These are phyloP conservation scores for Crotalus viridis DNA, from an alignment of 2,113 vertebrate genomes.

Conservation along the genomic window DNA sequence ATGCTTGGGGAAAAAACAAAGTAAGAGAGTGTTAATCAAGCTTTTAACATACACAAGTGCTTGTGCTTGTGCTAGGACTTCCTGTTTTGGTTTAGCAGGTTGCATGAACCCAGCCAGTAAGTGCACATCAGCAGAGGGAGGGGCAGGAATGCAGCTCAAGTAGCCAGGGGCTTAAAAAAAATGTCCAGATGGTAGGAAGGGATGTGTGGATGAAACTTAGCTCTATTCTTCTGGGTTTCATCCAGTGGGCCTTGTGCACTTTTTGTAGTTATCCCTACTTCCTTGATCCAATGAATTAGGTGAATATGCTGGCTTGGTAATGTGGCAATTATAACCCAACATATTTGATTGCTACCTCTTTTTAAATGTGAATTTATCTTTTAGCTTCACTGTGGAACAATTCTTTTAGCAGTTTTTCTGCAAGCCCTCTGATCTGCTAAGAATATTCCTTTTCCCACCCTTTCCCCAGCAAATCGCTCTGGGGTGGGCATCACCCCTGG, in stretches of 20 bases:
- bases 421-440: background rate
- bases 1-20: background rate
- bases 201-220: background rate
- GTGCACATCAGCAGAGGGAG: background rate
- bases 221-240: no score
- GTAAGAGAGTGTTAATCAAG: background rate
- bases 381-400: background rate
- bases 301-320: background rate
- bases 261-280: background rate
- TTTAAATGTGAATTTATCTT: background rate
- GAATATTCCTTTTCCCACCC: background rate
- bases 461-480: background rate
- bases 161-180: background rate
- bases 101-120: background rate
- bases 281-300: background rate
- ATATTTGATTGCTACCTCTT: background rate
- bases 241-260: background rate
- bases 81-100: background rate
- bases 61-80: background rate
- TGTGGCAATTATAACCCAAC: background rate
- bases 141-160: background rate
- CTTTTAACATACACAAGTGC: background rate
- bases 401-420: background rate
- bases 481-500: background rate
- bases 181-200: background rate